phyloP scores from a whole-genome alignment of 1,140 invertebrate species.

The Neodiprion lecontei region DNA sequence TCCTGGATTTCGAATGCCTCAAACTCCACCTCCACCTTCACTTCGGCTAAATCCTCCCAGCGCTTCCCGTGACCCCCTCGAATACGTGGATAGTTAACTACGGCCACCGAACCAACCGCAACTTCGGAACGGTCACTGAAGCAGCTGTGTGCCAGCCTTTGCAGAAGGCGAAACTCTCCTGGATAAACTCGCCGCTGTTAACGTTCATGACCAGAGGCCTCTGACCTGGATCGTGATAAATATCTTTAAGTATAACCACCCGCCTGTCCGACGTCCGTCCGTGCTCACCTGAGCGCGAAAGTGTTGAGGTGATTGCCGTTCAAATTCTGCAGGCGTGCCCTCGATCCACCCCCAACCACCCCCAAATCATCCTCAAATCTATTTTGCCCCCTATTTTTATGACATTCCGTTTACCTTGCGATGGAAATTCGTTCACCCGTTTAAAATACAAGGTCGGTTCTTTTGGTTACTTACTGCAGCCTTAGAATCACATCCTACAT shows the following conservation, averaged over 20 bases:
- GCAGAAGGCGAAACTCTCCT: neutral
- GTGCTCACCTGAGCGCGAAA: neutral
- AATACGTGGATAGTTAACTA: conserved; percentile 1
- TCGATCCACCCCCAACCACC: neutral
- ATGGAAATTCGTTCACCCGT: too few relatives aligned
- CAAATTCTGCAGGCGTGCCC: neutral
- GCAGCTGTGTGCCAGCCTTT: neutral
- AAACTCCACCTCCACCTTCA: neutral
- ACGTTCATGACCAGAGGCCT: neutral
- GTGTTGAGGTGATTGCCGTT: neutral
- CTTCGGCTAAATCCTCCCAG: neutral
- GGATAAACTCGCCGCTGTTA: neutral
- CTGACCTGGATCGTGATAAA: conserved; percentile 2
- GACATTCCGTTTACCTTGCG: too few relatives aligned
- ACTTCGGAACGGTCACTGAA: neutral
- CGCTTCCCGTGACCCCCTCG: too few relatives aligned
- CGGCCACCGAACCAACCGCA: conserved; percentile 3
- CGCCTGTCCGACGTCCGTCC: neutral
- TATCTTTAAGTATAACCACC: conserved; percentile 3
- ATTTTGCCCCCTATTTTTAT: too few relatives aligned
- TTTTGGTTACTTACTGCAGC: too few relatives aligned
- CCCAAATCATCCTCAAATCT: neutral
- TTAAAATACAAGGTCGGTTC: too few relatives aligned
- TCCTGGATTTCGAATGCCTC: neutral
- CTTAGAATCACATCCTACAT: too few relatives aligned